A percentile compares a stretch with the other conserved stretches of the same genome.
Conservation (phyloP, 2,113 vertebrate species). For the Passer montanus region DNA sequence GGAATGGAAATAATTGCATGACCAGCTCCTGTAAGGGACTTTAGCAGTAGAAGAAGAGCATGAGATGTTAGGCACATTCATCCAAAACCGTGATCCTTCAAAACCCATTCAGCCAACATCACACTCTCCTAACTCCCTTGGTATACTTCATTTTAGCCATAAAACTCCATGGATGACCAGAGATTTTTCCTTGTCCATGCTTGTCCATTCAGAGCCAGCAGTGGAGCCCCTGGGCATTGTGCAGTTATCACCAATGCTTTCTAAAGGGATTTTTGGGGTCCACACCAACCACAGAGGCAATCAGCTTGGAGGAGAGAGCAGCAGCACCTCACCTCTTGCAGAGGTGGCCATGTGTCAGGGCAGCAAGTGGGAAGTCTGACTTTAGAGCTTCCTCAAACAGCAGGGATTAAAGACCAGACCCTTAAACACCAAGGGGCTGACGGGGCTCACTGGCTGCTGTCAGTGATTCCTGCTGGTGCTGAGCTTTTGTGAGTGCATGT, state of each 20-base stretch:
- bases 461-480: neutral
- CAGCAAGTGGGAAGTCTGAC: neutral
- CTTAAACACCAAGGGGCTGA: neutral
- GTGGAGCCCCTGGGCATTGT: neutral
- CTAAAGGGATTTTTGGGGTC: neutral
- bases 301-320: neutral
- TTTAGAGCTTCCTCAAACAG: neutral
- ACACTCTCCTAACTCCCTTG: neutral
- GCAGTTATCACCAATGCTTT: neutral
- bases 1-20: neutral
- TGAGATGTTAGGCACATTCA: neutral
- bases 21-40: neutral
- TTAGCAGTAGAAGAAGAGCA: neutral
- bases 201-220: neutral
- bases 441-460: accelerated
- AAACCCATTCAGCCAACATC: neutral
- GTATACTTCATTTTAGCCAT: neutral
- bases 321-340: neutral
- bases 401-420: neutral
- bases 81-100: neutral
- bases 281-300: neutral
- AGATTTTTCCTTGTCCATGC: neutral
- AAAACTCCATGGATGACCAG: neutral
- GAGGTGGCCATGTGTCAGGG: neutral
- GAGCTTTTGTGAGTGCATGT: neutral